Conservation (phyloP, 1,140 invertebrate species). For the Drosophila subobscura region DNA sequence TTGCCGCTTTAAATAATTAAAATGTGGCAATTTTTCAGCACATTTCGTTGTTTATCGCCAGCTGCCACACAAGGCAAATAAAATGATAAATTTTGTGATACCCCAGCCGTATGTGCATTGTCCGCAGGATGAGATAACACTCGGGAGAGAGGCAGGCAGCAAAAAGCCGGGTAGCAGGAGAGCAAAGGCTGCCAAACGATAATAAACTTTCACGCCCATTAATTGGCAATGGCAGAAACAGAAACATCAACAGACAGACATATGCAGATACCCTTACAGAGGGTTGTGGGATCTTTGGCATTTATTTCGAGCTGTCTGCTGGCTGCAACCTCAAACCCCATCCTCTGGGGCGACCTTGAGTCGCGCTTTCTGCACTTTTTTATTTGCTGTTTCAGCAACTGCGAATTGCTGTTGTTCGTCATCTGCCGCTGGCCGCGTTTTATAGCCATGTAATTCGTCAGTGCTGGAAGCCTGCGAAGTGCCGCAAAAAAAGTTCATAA, state of each 20-base stretch:
- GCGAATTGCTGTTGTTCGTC: constrained; percentile 8
- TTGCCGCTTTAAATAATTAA: constrained; percentile 60
- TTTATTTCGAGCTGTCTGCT: too few relatives aligned
- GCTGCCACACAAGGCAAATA: constrained; percentile 65
- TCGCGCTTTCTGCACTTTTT: constrained; percentile 11
- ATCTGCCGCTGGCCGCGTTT: constrained; percentile 45
- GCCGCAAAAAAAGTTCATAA: constrained; percentile 63
- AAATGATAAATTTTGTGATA: constrained; percentile 56
- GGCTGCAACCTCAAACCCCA: too few relatives aligned
- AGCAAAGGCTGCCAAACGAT: constrained; percentile 41
- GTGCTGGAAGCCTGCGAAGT: constrained; percentile 72
- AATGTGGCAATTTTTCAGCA: constrained; percentile 70
- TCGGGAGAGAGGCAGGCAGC: constrained; percentile 7
- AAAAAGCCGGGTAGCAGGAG: constrained; percentile 40
- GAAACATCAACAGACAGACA: constrained; percentile 14
- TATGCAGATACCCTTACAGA: neutral
- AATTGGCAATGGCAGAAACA: constrained; percentile 50
- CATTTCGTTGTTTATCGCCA: constrained; percentile 64
- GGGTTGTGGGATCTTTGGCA: too few relatives aligned
- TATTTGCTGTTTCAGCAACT: constrained; percentile 45
- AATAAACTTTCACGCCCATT: constrained; percentile 82
- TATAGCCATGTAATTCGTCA: constrained; percentile 77
- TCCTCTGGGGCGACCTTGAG: neutral
- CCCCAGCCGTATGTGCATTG: neutral
- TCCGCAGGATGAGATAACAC: constrained; percentile 24